Evolutionary conservation across 2,888 invertebrate genomes (phyloP).

Genomic region (Chloroclystis v-ata): DNA sequence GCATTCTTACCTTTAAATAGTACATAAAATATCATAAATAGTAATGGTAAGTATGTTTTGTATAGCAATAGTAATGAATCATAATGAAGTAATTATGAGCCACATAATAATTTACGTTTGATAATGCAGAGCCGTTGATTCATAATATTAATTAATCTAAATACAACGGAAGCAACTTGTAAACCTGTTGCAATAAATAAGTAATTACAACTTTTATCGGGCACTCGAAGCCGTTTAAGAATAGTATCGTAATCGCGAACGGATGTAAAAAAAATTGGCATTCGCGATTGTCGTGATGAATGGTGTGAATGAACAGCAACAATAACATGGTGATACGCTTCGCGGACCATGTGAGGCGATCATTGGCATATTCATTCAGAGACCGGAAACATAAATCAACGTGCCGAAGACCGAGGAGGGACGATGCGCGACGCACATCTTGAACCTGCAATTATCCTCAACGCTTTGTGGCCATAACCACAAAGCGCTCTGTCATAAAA

Average conservation of each 20-base stretch:
- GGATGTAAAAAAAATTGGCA: constrained; percentile 33
- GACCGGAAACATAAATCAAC: constrained; percentile 71
- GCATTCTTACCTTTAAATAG: too few species aligned
- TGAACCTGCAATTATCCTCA: constrained; percentile 25
- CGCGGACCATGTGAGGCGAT: constrained; percentile 54
- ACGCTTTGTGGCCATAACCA: constrained; percentile 26
- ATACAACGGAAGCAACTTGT: constrained; percentile 1
- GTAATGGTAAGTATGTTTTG: too few species aligned
- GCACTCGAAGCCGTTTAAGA: constrained; percentile 12
- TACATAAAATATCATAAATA: too few species aligned
- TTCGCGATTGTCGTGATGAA: constrained; percentile 46
- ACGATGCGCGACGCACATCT: constrained; percentile 31
- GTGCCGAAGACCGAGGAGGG: constrained; percentile 47
- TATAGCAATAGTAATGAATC: too few species aligned
- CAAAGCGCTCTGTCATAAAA: constrained; percentile 12
- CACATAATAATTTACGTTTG: too few species aligned
- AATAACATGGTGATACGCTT: constrained; percentile 40
- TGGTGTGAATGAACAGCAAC: constrained; percentile 56
- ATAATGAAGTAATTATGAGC: too few species aligned
- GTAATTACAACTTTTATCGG: constrained; percentile 7
- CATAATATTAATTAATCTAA: background rate
- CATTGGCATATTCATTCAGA: constrained; percentile 69
- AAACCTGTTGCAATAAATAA: constrained; percentile 4
- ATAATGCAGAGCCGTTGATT: too few species aligned
- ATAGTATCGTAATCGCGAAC: constrained; percentile 23